Evolutionary conservation across 37 sponge, comb jelly and placozoan genomes (phyloP).

Genomic region (Ephydatia muelleri): DNA sequence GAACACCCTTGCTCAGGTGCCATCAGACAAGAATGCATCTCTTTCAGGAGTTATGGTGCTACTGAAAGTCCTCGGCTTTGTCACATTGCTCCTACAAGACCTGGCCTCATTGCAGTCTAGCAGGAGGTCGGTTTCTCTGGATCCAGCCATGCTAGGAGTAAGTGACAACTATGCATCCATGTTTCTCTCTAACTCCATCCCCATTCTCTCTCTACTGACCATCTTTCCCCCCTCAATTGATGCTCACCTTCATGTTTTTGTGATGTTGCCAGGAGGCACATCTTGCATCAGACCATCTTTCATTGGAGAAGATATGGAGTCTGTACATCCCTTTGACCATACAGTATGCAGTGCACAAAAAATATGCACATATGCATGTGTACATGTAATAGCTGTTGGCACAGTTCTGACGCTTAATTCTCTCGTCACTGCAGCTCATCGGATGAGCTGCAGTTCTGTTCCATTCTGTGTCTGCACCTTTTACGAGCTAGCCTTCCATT

Average conservation of each 20-base stretch:
- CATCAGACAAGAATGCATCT: neutral
- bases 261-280: slow-evolving; percentile 55
- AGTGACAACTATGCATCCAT: neutral
- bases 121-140: slow-evolving; percentile 22
- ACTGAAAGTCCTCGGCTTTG: slow-evolving; percentile 35
- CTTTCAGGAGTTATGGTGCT: slow-evolving; percentile 14
- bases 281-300: slow-evolving; percentile 57
- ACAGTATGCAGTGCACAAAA: slow-evolving; percentile 51
- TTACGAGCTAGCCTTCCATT: slow-evolving; percentile 50
- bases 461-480: slow-evolving; percentile 51
- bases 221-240: neutral
- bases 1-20: slow-evolving; percentile 23
- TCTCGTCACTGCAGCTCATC: slow-evolving; percentile 21
- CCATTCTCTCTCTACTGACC: neutral
- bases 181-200: neutral
- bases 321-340: slow-evolving; percentile 61
- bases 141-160: slow-evolving; percentile 33
- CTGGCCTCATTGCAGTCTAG: slow-evolving; percentile 16
- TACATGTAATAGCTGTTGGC: too few relatives aligned
- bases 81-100: slow-evolving; percentile 51
- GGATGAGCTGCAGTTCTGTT: neutral
- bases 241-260: too few relatives aligned
- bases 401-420: too few relatives aligned
- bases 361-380: too few relatives aligned
- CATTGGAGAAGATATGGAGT: slow-evolving; percentile 82